phyloP scores from a whole-genome alignment of 2,888 invertebrate species.

The Argyresthia goedartella region DNA sequence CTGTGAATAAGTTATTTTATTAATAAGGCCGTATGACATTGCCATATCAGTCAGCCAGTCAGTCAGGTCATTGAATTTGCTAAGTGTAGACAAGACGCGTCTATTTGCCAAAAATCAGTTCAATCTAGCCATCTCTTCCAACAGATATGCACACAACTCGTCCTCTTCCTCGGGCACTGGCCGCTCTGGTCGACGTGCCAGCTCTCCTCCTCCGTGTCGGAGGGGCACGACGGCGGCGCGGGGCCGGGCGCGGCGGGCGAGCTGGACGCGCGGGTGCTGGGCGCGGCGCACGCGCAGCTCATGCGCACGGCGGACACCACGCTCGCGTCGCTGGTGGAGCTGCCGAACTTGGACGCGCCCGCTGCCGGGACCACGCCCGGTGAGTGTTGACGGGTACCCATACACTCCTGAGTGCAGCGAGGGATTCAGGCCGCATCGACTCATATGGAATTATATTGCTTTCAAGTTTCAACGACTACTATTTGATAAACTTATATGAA shows the following conservation, averaged over 20 bases:
- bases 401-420: too few relatives aligned
- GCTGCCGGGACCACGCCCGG: conserved; percentile 30
- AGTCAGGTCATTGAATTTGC: too few relatives aligned
- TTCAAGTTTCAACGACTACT: too few relatives aligned
- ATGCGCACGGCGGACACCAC: conserved; percentile 88
- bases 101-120: neutral
- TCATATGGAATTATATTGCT: too few relatives aligned
- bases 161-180: conserved; percentile 94
- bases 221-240: conserved; percentile 88
- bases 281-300: conserved; percentile 86
- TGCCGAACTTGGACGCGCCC: conserved; percentile 86
- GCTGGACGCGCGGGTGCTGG: conserved; percentile 84
- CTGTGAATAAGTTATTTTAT: too few relatives aligned
- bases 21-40: too few relatives aligned
- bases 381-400: conserved; percentile 10
- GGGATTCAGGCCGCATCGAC: too few relatives aligned
- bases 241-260: conserved; percentile 78
- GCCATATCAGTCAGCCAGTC: too few relatives aligned
- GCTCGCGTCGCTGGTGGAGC: conserved; percentile 89
- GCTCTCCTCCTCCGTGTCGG: conserved; percentile 90
- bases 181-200: conserved; percentile 93
- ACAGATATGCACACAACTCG: conserved; percentile 86
- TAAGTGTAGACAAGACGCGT: too few relatives aligned
- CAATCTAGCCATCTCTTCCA: conserved; percentile 5
- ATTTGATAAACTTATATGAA: too few relatives aligned